A percentile compares a stretch with the other conserved stretches of the same genome.
Evolutionary conservation across 2,113 vertebrate genomes (phyloP).

Genomic region (Pogonocichla stellata): DNA sequence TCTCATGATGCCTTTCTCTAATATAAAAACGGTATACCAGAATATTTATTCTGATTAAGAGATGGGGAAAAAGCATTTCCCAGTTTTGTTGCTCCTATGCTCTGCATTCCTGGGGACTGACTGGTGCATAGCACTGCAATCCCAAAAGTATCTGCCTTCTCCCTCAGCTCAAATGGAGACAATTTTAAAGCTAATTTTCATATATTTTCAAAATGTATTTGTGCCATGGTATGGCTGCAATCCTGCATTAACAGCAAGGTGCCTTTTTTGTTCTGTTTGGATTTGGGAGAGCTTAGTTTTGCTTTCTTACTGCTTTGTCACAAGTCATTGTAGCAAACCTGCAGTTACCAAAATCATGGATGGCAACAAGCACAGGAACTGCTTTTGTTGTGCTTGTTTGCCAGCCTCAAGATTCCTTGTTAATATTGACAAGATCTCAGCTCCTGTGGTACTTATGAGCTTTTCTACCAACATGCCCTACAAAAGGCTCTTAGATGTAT

Average conservation of each 20-base stretch:
- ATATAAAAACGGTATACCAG: neutral
- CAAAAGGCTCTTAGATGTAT: slow-evolving; percentile 31
- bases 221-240: neutral
- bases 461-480: neutral
- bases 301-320: slow-evolving; percentile 29
- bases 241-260: neutral
- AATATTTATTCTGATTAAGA: neutral
- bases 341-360: slow-evolving; percentile 1
- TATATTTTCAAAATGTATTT: neutral
- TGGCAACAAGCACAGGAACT: neutral
- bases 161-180: neutral
- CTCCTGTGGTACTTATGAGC: neutral
- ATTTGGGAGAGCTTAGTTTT: slow-evolving; percentile 32
- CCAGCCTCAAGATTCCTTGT: neutral
- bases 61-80: neutral
- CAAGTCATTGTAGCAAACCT: neutral
- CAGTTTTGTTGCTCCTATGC: neutral
- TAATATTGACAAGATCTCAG: neutral
- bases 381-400: neutral
- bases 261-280: neutral
- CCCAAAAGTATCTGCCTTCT: neutral
- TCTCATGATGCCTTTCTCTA: neutral
- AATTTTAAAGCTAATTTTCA: neutral
- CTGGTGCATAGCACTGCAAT: neutral
- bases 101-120: neutral